A percentile compares a stretch with the other conserved stretches of the same genome.
Evolutionary conservation across 2,888 invertebrate genomes (phyloP).

Genomic region (Drosophila kanekoi): DNA sequence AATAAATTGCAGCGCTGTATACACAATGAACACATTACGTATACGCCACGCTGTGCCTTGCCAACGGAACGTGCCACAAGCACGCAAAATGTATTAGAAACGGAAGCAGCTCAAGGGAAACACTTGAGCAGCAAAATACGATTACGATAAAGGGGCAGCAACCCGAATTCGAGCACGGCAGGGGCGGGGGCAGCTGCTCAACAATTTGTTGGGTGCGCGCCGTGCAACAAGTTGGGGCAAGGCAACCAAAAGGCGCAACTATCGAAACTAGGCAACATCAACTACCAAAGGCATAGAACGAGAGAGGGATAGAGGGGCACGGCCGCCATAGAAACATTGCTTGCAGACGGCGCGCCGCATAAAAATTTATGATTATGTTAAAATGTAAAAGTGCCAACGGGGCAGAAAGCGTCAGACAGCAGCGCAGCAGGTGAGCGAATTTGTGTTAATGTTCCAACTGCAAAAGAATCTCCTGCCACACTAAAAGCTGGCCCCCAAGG

Average conservation of each 20-base stretch:
- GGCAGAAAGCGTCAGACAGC: conserved; percentile 24
- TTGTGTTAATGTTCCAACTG: conserved; percentile 71
- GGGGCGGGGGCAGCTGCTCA: conserved; percentile 6
- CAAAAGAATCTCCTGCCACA: conserved; percentile 34
- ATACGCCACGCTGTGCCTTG: conserved; percentile 63
- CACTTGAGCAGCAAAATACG: conserved; percentile 75
- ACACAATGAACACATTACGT: conserved; percentile 79
- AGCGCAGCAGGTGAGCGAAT: conserved; percentile 74
- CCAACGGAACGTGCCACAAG: conserved; percentile 55
- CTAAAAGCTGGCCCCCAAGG: conserved; percentile 6
- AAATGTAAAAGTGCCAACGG: conserved; percentile 76
- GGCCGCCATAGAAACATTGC: conserved; percentile 46
- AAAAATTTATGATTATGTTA: conserved; percentile 81
- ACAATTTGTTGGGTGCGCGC: conserved; percentile 69
- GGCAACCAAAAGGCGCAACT: conserved; percentile 52
- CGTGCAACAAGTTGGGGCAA: conserved; percentile 64
- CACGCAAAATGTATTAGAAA: conserved; percentile 75
- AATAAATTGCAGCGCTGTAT: conserved; percentile 66
- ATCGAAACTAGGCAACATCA: conserved; percentile 64
- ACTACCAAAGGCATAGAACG: conserved; percentile 3
- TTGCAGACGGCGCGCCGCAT: conserved; percentile 76
- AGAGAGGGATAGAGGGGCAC: neutral
- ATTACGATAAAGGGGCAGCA: conserved; percentile 59
- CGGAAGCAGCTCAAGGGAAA: conserved; percentile 76
- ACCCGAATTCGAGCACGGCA: conserved; percentile 36